Percentiles rank a stretch among this genome's conserved stretches.
These are phyloP conservation scores for Cynodonichthys magdalenae DNA, from an alignment of 2,797 vertebrate species.

Conservation along the genomic window DNA sequence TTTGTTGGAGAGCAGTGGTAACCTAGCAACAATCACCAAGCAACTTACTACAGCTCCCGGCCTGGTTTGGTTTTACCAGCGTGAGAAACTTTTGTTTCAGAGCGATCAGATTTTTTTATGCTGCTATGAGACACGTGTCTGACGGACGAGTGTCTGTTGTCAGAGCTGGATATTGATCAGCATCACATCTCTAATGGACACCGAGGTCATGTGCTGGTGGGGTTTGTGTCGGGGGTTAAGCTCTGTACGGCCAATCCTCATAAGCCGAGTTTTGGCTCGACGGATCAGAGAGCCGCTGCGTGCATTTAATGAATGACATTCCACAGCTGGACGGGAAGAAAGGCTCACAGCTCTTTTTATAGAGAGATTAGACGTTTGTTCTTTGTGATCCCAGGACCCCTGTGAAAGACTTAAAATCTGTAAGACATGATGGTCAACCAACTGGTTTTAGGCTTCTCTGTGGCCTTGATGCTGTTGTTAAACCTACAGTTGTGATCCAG, in stretches of 20 bases:
- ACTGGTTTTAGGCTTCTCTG: constrained; percentile 23
- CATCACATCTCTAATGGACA: constrained; percentile 34
- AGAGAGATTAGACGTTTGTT: constrained; percentile 42
- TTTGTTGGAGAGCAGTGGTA: constrained; percentile 22
- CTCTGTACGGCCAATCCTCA: constrained; percentile 38
- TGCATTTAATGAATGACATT: constrained; percentile 45
- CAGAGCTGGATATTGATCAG: constrained; percentile 57
- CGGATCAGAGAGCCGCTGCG: constrained; percentile 37
- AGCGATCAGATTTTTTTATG: constrained; percentile 29
- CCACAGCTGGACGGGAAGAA: constrained; percentile 10
- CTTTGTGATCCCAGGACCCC: constrained; percentile 33
- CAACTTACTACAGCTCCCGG: constrained; percentile 30
- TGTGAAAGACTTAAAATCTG: too few relatives aligned
- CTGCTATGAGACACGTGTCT: constrained; percentile 53
- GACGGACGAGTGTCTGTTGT: constrained; percentile 31
- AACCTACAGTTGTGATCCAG: constrained; percentile 1
- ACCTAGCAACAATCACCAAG: constrained; percentile 58
- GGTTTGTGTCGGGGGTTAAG: constrained; percentile 46
- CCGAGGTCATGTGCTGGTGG: constrained; percentile 48
- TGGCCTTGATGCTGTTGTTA: constrained; percentile 9
- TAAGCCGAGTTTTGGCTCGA: constrained; percentile 40
- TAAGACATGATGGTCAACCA: background rate
- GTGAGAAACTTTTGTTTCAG: constrained; percentile 20
- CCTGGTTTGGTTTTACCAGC: constrained; percentile 10
- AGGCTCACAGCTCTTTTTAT: constrained; percentile 32